phyloP scores from a whole-genome alignment of 92 coral and sea anemone species.

The Siderastrea siderea region DNA sequence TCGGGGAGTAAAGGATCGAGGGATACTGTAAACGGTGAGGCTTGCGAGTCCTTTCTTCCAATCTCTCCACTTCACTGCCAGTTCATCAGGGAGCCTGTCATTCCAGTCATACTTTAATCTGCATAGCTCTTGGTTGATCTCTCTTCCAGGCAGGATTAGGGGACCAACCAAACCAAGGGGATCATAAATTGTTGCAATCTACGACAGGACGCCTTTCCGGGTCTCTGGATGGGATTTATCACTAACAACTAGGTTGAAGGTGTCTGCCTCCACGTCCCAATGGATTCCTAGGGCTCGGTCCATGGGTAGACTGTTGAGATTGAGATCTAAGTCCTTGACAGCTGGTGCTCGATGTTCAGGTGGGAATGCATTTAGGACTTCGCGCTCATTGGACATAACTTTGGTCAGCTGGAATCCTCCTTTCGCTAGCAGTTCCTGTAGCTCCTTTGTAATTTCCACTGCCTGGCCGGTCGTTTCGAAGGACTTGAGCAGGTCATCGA shows the following conservation, averaged over 20 bases:
- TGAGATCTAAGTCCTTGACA: constrained; percentile 57
- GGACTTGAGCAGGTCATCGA: constrained; percentile 72
- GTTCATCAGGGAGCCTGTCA: constrained; percentile 42
- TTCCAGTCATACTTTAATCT: constrained; percentile 60
- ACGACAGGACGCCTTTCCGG: constrained; percentile 55
- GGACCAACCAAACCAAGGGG: constrained; percentile 68
- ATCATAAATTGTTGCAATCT: constrained; percentile 57
- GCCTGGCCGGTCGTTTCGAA: constrained; percentile 39
- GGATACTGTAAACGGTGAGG: constrained; percentile 28
- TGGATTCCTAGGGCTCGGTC: constrained; percentile 64
- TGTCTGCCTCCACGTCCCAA: constrained; percentile 60
- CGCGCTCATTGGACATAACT: constrained; percentile 61
- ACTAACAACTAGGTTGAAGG: constrained; percentile 65
- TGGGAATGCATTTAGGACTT: constrained; percentile 69
- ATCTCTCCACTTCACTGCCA: constrained; percentile 47
- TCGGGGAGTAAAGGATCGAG: not conserved
- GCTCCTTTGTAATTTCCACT: not conserved
- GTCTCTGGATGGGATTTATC: constrained; percentile 56
- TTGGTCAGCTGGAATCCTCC: constrained; percentile 75
- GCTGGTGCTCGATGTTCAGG: constrained; percentile 61
- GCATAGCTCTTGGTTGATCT: constrained; percentile 67
- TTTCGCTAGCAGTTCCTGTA: constrained; percentile 48
- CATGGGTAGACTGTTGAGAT: constrained; percentile 45
- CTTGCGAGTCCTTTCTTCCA: constrained; percentile 63
- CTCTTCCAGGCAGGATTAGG: constrained; percentile 61